Conservation (phyloP, 2,113 vertebrate genomes). For the Protomyctophum bolini region DNA sequence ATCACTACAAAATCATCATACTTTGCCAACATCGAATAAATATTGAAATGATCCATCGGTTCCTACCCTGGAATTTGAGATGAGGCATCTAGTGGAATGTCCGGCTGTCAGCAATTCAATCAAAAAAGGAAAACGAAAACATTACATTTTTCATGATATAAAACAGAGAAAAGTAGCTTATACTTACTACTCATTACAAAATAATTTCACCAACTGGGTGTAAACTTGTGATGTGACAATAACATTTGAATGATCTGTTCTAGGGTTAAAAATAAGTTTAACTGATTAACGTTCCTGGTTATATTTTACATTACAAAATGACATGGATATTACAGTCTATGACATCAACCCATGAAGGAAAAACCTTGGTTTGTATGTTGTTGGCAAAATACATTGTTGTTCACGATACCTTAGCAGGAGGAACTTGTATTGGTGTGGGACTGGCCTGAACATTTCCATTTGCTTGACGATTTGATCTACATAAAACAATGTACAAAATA, state of each 20-base stretch:
- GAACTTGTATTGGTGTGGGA: conserved; percentile 6
- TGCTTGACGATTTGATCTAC: conserved; percentile 51
- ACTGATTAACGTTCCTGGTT: neutral
- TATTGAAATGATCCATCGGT: neutral
- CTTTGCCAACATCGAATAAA: neutral
- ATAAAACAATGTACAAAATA: neutral
- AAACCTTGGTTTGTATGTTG: too few relatives aligned
- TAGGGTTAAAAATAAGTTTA: neutral
- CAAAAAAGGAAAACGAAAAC: neutral
- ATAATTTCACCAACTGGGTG: too few relatives aligned
- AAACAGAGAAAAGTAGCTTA: neutral
- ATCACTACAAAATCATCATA: neutral
- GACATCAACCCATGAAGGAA: too few relatives aligned
- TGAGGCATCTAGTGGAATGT: conserved; percentile 17
- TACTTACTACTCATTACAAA: neutral
- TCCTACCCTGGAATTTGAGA: conserved; percentile 50
- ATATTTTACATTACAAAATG: neutral
- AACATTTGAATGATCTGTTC: neutral
- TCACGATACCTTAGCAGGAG: conserved; percentile 28
- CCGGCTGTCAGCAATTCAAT: conserved; percentile 41
- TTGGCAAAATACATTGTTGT: too few relatives aligned
- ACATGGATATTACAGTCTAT: too few relatives aligned
- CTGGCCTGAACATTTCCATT: conserved; percentile 14
- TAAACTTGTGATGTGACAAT: too few relatives aligned
- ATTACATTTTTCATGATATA: neutral